Conservation (phyloP, 2,113 vertebrate genomes). For the Micronisus gabar region DNA sequence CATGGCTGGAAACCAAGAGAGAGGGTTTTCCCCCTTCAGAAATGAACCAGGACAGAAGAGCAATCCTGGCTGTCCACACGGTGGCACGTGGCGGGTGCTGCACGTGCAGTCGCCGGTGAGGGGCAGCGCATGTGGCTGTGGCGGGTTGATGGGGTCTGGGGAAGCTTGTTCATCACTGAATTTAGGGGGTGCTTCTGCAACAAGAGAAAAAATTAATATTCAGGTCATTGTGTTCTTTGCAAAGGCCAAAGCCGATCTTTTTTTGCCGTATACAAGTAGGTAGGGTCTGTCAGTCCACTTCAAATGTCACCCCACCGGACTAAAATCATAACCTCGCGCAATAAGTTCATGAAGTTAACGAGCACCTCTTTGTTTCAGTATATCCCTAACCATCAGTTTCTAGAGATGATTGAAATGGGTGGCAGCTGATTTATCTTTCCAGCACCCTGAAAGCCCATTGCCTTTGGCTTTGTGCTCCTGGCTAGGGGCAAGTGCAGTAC, state of each 20-base stretch:
- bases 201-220: not conserved
- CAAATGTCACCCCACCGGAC: too few relatives aligned
- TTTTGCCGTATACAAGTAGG: not conserved
- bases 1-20: not conserved
- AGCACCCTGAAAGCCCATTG: not conserved
- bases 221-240: not conserved
- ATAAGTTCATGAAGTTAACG: not conserved
- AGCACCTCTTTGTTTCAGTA: not conserved
- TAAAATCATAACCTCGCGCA: not conserved
- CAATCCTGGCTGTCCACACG: fast-evolving
- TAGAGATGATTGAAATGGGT: not conserved
- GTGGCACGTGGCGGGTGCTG: fast-evolving
- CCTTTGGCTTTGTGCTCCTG: not conserved
- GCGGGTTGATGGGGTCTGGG: not conserved
- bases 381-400: not conserved
- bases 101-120: fast-evolving
- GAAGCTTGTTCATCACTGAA: not conserved
- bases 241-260: not conserved
- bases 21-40: not conserved
- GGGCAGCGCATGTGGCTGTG: fast-evolving
- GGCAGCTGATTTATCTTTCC: not conserved
- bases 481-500: not conserved
- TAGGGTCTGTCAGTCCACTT: fast-evolving
- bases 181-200: not conserved
- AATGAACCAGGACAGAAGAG: not conserved